These are phyloP conservation scores for Perca flavescens DNA, from an alignment of 2,113 vertebrate genomes.

Conservation along the genomic window DNA sequence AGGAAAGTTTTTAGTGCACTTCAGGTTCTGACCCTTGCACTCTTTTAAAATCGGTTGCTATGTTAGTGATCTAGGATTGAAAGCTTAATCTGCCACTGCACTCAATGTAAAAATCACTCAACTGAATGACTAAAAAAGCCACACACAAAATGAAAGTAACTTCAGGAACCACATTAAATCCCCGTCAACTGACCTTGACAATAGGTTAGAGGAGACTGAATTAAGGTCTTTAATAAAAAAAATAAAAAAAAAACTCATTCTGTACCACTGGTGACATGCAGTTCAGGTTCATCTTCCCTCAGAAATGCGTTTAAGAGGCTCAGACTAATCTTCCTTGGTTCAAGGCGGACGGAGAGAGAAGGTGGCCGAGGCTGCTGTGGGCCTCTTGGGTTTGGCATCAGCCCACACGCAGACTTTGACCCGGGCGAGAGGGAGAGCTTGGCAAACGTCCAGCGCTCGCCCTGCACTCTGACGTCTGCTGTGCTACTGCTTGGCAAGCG, in stretches of 20 bases:
- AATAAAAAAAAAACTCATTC: too few species aligned
- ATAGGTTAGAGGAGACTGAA: neutral
- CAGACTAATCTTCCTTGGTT: slow-evolving; percentile 43
- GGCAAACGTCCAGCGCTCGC: slow-evolving; percentile 52
- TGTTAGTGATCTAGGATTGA: slow-evolving; percentile 8
- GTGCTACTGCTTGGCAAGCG: slow-evolving; percentile 53
- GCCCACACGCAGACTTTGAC: slow-evolving; percentile 74
- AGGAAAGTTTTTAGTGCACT: slow-evolving; percentile 4
- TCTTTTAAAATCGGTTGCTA: neutral
- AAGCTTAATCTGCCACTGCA: slow-evolving; percentile 40
- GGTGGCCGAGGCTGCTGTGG: slow-evolving; percentile 20
- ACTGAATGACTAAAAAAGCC: slow-evolving; percentile 22
- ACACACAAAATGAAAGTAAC: neutral
- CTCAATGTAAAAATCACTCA: slow-evolving; percentile 39
- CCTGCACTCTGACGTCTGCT: slow-evolving; percentile 33
- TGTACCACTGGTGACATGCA: neutral
- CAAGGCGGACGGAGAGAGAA: slow-evolving; percentile 32
- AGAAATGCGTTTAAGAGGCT: slow-evolving; percentile 32
- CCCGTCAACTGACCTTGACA: neutral
- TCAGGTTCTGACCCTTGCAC: slow-evolving; percentile 27
- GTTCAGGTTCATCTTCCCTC: neutral
- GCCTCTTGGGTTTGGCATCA: slow-evolving; percentile 35
- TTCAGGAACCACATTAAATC: slow-evolving; percentile 5
- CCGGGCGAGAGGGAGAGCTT: slow-evolving; percentile 47
- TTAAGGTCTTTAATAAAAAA: neutral